Percentiles rank a stretch among this genome's conserved stretches.
Evolutionary conservation across 1,140 invertebrate species (phyloP).

Genomic region (Campoletis sonorensis): DNA sequence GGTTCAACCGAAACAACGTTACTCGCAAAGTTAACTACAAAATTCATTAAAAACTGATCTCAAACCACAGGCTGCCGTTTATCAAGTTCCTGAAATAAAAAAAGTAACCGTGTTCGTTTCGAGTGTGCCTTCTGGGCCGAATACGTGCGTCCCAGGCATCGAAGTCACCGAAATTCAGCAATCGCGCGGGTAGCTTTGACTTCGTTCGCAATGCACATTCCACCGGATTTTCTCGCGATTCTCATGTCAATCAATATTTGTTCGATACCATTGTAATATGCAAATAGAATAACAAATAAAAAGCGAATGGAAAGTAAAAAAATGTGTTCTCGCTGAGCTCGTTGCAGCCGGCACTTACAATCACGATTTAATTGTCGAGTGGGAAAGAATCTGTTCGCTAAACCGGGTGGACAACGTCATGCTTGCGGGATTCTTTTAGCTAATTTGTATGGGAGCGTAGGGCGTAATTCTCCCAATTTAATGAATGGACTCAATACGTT

Average conservation of each 20-base stretch:
- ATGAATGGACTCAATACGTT: no score
- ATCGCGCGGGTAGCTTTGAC: neutral
- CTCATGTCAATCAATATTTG: neutral
- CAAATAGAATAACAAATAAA: neutral
- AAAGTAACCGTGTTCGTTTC: no score
- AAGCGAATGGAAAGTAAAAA: neutral
- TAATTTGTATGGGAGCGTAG: no score
- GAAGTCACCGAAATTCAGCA: neutral
- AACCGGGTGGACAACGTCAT: neutral
- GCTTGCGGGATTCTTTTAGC: no score
- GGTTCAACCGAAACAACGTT: no score
- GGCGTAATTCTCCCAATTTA: no score
- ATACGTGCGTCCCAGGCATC: neutral
- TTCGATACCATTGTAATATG: neutral
- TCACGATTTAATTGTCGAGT: conserved; percentile 36
- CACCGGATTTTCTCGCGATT: neutral
- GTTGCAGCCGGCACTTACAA: conserved; percentile 9
- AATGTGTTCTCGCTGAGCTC: neutral
- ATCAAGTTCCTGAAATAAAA: no score
- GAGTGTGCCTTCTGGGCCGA: no score
- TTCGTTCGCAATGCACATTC: neutral
- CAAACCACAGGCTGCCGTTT: no score
- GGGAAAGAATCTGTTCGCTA: conserved; percentile 19
- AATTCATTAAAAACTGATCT: no score
- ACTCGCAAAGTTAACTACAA: no score